Conservation (phyloP, 2,888 invertebrate genomes). For the Tethea ocularis region DNA sequence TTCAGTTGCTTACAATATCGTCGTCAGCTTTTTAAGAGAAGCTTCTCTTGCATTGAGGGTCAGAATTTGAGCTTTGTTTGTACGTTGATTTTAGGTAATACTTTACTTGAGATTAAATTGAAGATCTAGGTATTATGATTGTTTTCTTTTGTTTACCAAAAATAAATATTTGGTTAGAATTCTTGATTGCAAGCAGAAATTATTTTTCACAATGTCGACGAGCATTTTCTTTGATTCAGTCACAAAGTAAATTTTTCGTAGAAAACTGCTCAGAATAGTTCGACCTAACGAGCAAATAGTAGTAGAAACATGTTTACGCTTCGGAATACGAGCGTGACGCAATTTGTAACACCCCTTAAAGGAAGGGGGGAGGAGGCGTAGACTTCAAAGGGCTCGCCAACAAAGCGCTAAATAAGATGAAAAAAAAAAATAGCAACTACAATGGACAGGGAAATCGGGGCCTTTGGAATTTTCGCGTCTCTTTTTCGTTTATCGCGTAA, state of each 20-base stretch:
- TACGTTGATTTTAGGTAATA: neutral
- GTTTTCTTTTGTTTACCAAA: too few relatives aligned
- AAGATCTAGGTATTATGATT: neutral
- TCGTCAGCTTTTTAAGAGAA: neutral
- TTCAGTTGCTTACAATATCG: constrained; percentile 3
- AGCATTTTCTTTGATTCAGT: neutral
- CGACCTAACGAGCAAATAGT: constrained; percentile 51
- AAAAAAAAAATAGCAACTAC: constrained; percentile 76
- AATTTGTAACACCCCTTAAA: constrained; percentile 75
- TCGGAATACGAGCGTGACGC: constrained; percentile 73
- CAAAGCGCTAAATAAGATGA: constrained; percentile 84
- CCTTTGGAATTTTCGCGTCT: constrained; percentile 66
- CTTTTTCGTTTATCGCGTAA: constrained; percentile 65
- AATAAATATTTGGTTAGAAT: neutral
- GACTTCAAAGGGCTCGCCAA: constrained; percentile 81
- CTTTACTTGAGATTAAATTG: too few relatives aligned
- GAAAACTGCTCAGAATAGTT: constrained; percentile 16
- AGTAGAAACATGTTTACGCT: constrained; percentile 68
- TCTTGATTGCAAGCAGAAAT: neutral
- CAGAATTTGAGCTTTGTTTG: neutral
- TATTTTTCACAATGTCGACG: neutral
- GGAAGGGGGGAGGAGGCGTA: constrained; percentile 43
- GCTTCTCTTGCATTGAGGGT: neutral
- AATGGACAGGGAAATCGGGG: constrained; percentile 79
- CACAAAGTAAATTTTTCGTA: constrained; percentile 1